Evolutionary conservation across 2,888 invertebrate genomes (phyloP).

Genomic region (Yponomeuta cagnagella): DNA sequence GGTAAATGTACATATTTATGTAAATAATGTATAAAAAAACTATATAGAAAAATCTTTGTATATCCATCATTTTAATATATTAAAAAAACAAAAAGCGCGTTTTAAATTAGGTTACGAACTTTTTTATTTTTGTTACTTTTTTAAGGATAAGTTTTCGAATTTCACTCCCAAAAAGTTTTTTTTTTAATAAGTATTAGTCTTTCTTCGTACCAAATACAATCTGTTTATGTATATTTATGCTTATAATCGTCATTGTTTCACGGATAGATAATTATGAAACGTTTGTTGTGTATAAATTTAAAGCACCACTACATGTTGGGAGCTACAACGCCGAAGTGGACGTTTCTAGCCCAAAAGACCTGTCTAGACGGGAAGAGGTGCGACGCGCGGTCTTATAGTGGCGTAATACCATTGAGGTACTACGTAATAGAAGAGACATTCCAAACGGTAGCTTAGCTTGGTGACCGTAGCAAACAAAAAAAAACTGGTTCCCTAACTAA

Average conservation of each 20-base stretch:
- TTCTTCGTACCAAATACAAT: conserved; percentile 25
- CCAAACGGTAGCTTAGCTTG: too few species aligned
- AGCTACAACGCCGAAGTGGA: too few species aligned
- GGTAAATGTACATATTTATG: conserved; percentile 40
- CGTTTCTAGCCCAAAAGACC: too few species aligned
- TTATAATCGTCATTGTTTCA: neutral
- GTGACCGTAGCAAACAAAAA: too few species aligned
- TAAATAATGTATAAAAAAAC: conserved; percentile 46
- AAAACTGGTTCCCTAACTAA: too few species aligned
- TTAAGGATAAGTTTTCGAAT: conserved; percentile 29
- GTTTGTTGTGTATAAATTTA: neutral
- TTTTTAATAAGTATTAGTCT: conserved; percentile 34
- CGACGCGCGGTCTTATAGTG: too few species aligned
- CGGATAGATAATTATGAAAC: neutral
- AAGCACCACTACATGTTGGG: neutral
- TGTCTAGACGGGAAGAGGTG: too few species aligned
- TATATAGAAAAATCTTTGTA: conserved; percentile 39
- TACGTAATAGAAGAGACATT: too few species aligned
- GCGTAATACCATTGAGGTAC: too few species aligned
- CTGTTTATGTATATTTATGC: conserved; percentile 11
- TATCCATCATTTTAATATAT: conserved; percentile 46
- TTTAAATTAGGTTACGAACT: conserved; percentile 31
- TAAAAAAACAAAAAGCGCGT: conserved; percentile 24
- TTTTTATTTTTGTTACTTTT: conserved; percentile 41
- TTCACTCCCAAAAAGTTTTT: conserved; percentile 35